Conservation (phyloP, 2,113 vertebrate species). For the Fregetta grallaria region DNA sequence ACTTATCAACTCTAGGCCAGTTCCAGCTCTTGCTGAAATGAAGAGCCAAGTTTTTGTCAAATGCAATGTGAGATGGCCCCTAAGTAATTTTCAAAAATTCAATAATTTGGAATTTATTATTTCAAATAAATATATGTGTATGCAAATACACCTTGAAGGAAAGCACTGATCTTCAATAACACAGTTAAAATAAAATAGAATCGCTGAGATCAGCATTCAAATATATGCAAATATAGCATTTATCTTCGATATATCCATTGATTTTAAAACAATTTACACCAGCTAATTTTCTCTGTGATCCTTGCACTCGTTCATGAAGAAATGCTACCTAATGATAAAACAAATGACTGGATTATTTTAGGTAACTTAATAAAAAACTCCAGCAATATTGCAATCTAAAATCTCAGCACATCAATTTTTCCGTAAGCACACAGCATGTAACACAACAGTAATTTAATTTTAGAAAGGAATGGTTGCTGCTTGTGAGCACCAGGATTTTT, state of each 20-base stretch:
- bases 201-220: background rate
- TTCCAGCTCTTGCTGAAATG: background rate
- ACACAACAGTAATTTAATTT: background rate
- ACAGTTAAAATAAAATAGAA: background rate
- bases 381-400: background rate
- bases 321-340: background rate
- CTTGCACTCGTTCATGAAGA: background rate
- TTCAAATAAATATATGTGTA: background rate
- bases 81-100: background rate
- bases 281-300: background rate
- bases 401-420: background rate
- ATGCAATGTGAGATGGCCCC: background rate
- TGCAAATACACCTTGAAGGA: background rate
- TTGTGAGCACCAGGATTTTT: background rate
- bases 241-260: background rate
- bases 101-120: background rate
- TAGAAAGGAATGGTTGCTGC: constrained; percentile 28
- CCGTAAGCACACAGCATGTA: background rate
- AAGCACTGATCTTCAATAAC: background rate
- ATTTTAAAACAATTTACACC: background rate
- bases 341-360: background rate
- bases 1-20: background rate
- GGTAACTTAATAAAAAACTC: background rate
- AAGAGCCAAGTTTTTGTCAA: background rate
- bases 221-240: background rate